Percentiles rank a stretch among this genome's conserved stretches.
Evolutionary conservation across 2,797 vertebrate genomes (phyloP).

Genomic region (Garrulus glandarius): DNA sequence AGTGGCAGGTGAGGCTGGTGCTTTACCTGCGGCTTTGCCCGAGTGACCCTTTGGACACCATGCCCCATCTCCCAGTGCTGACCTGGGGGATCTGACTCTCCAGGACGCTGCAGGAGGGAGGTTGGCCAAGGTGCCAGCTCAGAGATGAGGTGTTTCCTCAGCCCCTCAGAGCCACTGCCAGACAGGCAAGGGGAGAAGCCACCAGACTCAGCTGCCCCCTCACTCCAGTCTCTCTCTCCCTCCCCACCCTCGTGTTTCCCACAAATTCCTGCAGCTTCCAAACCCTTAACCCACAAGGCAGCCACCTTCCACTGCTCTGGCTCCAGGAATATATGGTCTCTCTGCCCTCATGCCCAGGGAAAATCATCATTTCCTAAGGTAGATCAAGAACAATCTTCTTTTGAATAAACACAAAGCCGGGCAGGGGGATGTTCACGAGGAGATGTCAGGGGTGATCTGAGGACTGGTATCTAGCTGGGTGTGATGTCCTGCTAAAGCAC

Average conservation of each 20-base stretch:
- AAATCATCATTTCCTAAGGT: neutral
- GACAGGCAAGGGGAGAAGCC: neutral
- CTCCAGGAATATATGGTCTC: neutral
- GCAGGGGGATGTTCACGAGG: neutral
- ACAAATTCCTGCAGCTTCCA: neutral
- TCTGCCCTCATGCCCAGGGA: neutral
- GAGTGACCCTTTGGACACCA: neutral
- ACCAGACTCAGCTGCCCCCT: neutral
- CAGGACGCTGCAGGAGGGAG: neutral
- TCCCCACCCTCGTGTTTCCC: neutral
- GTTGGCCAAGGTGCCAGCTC: neutral
- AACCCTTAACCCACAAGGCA: neutral
- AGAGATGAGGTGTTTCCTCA: neutral
- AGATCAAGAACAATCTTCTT: neutral
- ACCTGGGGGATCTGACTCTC: neutral
- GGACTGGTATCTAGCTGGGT: neutral
- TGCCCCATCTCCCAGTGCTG: accelerated
- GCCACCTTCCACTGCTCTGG: neutral
- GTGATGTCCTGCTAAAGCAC: neutral
- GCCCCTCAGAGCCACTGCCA: neutral
- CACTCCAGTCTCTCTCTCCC: neutral
- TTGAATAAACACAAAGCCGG: neutral
- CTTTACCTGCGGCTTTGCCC: neutral
- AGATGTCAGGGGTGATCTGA: neutral
- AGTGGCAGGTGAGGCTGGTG: neutral